Percentiles rank a stretch among this genome's conserved stretches.
Conservation (phyloP, 2,888 invertebrate species). For the Lasioglossum villosulum region DNA sequence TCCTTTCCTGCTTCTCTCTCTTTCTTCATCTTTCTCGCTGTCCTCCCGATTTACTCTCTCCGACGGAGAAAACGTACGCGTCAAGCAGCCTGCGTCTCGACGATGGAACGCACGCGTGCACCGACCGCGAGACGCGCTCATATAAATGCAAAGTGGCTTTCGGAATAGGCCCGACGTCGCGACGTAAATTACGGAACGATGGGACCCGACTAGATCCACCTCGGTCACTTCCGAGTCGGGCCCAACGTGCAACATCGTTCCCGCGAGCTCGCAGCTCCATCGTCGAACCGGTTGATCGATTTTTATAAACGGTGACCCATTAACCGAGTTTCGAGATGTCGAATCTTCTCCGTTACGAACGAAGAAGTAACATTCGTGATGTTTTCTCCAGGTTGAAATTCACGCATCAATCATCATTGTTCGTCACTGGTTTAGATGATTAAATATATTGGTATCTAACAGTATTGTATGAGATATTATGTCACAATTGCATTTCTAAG, state of each 20-base stretch:
- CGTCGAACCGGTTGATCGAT: constrained; percentile 23
- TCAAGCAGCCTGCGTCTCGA: constrained; percentile 29
- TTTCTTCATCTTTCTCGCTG: background rate
- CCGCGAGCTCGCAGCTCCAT: background rate
- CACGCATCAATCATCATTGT: too few species aligned
- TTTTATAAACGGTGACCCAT: background rate
- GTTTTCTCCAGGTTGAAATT: too few species aligned
- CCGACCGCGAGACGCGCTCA: constrained; percentile 56
- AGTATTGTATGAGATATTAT: too few species aligned
- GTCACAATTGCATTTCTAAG: too few species aligned
- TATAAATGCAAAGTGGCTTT: constrained; percentile 76
- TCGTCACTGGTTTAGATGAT: too few species aligned
- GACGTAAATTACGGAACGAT: constrained; percentile 59
- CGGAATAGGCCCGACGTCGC: constrained; percentile 47
- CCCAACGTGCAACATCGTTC: background rate
- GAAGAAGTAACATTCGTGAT: too few species aligned
- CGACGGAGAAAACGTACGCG: constrained; percentile 39
- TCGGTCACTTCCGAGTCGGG: constrained; percentile 17
- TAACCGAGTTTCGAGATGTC: constrained; percentile 13
- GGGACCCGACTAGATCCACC: background rate
- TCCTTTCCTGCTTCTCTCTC: background rate
- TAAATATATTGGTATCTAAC: too few species aligned
- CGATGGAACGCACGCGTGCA: constrained; percentile 42
- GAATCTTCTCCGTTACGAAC: too few species aligned
- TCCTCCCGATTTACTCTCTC: background rate